These are phyloP conservation scores for Peromyscus nudipes DNA, from an alignment of 2,797 vertebrate species.

Conservation along the genomic window DNA sequence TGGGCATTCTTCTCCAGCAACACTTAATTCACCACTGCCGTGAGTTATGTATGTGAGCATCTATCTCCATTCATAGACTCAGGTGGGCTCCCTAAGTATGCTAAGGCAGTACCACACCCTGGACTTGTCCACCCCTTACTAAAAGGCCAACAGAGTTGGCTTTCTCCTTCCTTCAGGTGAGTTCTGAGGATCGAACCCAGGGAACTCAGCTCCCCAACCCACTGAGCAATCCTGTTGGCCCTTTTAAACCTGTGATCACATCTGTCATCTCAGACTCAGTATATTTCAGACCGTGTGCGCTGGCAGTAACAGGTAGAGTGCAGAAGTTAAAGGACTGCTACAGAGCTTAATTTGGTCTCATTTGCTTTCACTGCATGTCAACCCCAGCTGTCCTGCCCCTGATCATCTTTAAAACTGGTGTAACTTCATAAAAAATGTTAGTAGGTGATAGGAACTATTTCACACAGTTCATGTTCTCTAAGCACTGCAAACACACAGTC, in stretches of 20 bases:
- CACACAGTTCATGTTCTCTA: constrained; percentile 26
- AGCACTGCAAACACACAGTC: not conserved
- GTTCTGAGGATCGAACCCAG: not conserved
- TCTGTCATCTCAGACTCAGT: not conserved
- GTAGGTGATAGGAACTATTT: constrained; percentile 89
- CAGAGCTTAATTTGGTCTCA: constrained; percentile 19
- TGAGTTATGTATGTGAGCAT: not conserved
- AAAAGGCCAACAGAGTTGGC: not conserved
- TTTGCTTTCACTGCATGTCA: constrained; percentile 18
- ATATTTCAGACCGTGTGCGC: not conserved
- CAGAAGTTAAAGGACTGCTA: constrained; percentile 1
- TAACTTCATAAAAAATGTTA: constrained; percentile 83
- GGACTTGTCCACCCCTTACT: not conserved
- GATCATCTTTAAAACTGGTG: constrained; percentile 1
- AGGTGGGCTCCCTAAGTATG: not conserved
- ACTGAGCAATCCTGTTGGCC: not conserved
- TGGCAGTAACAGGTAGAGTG: not conserved
- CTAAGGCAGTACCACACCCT: not conserved
- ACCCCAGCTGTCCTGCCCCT: not conserved
- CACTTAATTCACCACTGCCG: not conserved
- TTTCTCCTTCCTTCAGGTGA: not conserved
- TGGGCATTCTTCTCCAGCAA: not conserved
- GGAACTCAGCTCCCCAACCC: not conserved
- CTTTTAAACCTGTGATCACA: not conserved
- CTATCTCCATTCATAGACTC: not conserved